Evolutionary conservation across 1,140 invertebrate genomes (phyloP), one percentile per base, ranked within the genome.

Genomic region (Ruditapes philippinarum): DNA sequence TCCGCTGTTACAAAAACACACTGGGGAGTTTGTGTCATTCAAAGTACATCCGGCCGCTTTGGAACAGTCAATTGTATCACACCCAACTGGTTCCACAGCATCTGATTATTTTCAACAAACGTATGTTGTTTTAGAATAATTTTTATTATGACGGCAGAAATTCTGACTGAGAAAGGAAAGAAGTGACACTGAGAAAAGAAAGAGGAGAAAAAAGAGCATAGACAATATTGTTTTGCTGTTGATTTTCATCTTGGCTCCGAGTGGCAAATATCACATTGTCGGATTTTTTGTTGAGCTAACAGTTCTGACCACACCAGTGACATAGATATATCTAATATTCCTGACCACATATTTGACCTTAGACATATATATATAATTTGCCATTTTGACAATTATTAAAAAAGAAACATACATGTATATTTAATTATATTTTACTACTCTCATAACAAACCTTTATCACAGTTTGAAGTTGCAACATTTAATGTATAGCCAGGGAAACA

Each of bases 1-100:
- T 3, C 86, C 86, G 31, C 62, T 42, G 19, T 65, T 73, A 54
- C 86, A 88, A 38, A 88, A 80, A 57, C 86, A 88, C 3, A 73
- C 33, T 14, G 86, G 73, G 12, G 45, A 49, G 17, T 57, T 54
- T 14, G 49, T 81, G 0, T 11, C 57, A 81, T 80, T 74, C 2
- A 73, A 11, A 38, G 78, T 68, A 68, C 86, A 88, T 28, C 86
- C 86, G n/a, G 54, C 86, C 3, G 86, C 65, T 40, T 45, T 49
- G 22, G 54, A 70, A 62, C 86, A 88, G 54, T 88, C 70, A 19
- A 78, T 60, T 0, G 17, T 31, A 36, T 80, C 51, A 54, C 62
- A 70, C 33, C 86, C 74, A 31, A 40, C 28, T 12, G 73, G 49
- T 1, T 17, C 42, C 5, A 12, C 28, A 38, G 38, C 11, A 28